Percentiles rank a stretch among this genome's conserved stretches.
Conservation (phyloP, 2,113 vertebrate species). For the Argyrosomus japonicus region DNA sequence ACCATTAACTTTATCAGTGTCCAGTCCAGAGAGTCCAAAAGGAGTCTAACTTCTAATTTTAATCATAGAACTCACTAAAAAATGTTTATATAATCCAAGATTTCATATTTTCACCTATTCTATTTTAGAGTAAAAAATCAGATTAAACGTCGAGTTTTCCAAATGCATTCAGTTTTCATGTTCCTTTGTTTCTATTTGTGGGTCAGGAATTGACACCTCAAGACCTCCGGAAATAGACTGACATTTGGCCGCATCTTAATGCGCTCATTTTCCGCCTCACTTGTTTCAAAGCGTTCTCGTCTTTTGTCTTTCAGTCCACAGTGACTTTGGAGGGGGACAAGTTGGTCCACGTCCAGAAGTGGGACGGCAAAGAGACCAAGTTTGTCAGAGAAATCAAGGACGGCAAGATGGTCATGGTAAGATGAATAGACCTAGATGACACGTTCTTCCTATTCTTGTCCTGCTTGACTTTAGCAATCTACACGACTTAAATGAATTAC, state of each 20-base stretch:
- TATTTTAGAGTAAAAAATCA: neutral
- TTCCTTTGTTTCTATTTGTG: slow-evolving; percentile 4
- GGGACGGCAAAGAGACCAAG: slow-evolving; percentile 94
- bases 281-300: neutral
- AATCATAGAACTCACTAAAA: neutral
- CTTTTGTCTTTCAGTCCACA: slow-evolving; percentile 85
- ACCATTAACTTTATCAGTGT: neutral
- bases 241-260: neutral
- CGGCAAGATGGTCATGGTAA: slow-evolving; percentile 93
- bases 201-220: neutral
- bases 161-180: neutral
- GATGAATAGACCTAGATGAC: neutral
- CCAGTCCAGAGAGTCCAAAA: no score
- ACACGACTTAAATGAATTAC: neutral
- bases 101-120: neutral
- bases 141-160: neutral
- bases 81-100: neutral
- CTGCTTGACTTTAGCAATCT: neutral
- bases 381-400: slow-evolving; percentile 94
- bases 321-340: slow-evolving; percentile 91
- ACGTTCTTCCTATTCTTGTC: rapidly evolving
- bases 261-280: neutral
- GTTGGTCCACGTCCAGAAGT: slow-evolving; percentile 93
- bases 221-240: neutral
- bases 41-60: neutral